Evolutionary conservation across 2,888 invertebrate species (phyloP), one percentile per base, ranked within the genome.

Genomic region (Nemapogon koenigi): DNA sequence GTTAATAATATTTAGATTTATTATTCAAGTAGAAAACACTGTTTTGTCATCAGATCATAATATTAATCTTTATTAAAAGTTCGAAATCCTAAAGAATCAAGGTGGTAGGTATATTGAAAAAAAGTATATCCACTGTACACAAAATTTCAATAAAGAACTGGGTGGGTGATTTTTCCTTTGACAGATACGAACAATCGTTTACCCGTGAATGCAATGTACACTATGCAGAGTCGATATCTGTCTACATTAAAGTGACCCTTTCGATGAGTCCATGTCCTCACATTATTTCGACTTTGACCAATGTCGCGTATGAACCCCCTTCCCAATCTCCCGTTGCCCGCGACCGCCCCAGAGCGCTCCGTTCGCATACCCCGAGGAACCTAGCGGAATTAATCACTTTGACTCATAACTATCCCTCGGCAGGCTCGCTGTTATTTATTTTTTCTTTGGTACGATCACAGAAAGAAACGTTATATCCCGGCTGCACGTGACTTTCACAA

Each of bases 201-300:
- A 43, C 48, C 37, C 38, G 31, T 48, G 49, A 52, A 52, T 49
- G 52, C 51, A 51, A 58, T 50, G 51, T 52, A 55, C 50, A 53
- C 56, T 58, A 57, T 59, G 59, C 55, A 54, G n/a, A 31, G 45
- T 43, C 45, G 38, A 48, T 49, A 55, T 55, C 57, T 57, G 59
- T 53, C 48, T 55, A 57, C 55, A 57, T 52, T 51, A 46, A 44
- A 41, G 41, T 16, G 41, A 46, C 50, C 51, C 55, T 55, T 60
- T 62, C 66, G 59, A 67, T 66, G 66, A 66, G 63, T 65, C 60
- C 56, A 28, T 27, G 37, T 52, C 47, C 48, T 46, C 43, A 43
- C 44, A 49, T 48, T 50, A 50, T 52, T 47, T 42, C 45, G 54
- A 57, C 63, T 65, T 63, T 65, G 62, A 66, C 64, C 63, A 58